phyloP scores from a whole-genome alignment of 2,888 invertebrate species.

The Lochmaea crataegi region DNA sequence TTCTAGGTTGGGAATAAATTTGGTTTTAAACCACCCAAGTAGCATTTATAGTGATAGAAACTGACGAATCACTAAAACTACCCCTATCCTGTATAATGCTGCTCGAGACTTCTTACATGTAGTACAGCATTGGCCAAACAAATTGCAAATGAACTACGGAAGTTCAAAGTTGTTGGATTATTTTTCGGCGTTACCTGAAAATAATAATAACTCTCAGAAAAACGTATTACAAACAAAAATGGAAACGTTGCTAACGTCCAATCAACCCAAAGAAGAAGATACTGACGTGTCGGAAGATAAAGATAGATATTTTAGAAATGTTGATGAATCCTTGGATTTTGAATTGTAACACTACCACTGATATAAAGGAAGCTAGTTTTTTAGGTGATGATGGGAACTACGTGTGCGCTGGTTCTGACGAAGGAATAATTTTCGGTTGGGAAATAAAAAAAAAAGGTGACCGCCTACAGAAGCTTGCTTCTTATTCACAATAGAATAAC shows the following conservation, averaged over 20 bases:
- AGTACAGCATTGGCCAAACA: constrained; percentile 69
- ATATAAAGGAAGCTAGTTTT: constrained; percentile 81
- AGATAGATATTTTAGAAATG: constrained; percentile 45
- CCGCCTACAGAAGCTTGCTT: too few relatives aligned
- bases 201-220: constrained; percentile 35
- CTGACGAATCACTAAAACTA: too few relatives aligned
- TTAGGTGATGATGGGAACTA: constrained; percentile 70
- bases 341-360: constrained; percentile 96
- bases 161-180: constrained; percentile 80
- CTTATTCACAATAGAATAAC: too few relatives aligned
- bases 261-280: constrained; percentile 35
- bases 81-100: constrained; percentile 92
- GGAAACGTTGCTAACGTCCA: constrained; percentile 35
- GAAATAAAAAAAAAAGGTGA: constrained; percentile 84
- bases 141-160: constrained; percentile 68
- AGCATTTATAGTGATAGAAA: too few relatives aligned
- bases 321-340: constrained; percentile 73
- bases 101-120: constrained; percentile 90
- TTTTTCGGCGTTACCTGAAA: constrained; percentile 61
- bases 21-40: too few relatives aligned
- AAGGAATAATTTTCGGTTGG: constrained; percentile 97
- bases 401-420: constrained; percentile 86
- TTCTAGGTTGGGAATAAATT: too few relatives aligned
- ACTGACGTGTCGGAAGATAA: constrained; percentile 40
- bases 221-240: constrained; percentile 37